Conservation (phyloP, 2,888 invertebrate species). For the Lycophotia porphyrea region DNA sequence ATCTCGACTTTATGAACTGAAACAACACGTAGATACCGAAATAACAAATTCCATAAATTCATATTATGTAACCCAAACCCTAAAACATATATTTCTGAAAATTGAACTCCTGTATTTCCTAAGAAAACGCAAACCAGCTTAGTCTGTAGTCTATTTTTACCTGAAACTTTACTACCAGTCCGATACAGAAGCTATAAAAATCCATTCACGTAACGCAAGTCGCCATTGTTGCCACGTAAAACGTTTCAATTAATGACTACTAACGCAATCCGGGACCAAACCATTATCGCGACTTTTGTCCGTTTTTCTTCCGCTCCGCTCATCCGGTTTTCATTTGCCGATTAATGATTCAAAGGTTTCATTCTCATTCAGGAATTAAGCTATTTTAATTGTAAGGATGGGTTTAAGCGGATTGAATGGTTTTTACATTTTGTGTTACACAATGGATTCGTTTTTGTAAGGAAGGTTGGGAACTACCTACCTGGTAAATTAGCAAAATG, state of each 20-base stretch:
- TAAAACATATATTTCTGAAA: not conserved
- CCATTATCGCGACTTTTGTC: slow-evolving; percentile 52
- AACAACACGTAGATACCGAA: not conserved
- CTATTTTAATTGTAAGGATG: slow-evolving; percentile 42
- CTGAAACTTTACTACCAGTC: not conserved
- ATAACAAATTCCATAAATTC: not conserved
- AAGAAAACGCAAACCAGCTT: not conserved
- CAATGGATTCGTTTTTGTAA: slow-evolving; percentile 24
- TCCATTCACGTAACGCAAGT: slow-evolving; percentile 25
- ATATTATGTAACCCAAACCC: not conserved
- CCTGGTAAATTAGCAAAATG: slow-evolving; percentile 9
- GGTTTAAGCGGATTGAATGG: slow-evolving; percentile 44
- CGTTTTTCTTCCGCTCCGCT: slow-evolving; percentile 50
- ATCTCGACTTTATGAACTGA: not conserved
- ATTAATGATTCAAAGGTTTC: slow-evolving; percentile 63
- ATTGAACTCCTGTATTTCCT: not conserved
- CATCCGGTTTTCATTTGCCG: slow-evolving; percentile 54
- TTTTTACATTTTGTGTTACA: slow-evolving; percentile 38
- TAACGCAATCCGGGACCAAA: slow-evolving; percentile 46
- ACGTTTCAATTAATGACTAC: slow-evolving; percentile 51
- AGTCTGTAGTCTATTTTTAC: slow-evolving; percentile 20
- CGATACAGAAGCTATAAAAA: slow-evolving; percentile 18
- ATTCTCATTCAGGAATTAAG: slow-evolving; percentile 58
- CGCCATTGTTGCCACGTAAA: slow-evolving; percentile 44
- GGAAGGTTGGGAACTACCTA: not conserved